These are phyloP conservation scores for Lepus europaeus DNA, from an alignment of 2,113 vertebrate species.

Conservation along the genomic window DNA sequence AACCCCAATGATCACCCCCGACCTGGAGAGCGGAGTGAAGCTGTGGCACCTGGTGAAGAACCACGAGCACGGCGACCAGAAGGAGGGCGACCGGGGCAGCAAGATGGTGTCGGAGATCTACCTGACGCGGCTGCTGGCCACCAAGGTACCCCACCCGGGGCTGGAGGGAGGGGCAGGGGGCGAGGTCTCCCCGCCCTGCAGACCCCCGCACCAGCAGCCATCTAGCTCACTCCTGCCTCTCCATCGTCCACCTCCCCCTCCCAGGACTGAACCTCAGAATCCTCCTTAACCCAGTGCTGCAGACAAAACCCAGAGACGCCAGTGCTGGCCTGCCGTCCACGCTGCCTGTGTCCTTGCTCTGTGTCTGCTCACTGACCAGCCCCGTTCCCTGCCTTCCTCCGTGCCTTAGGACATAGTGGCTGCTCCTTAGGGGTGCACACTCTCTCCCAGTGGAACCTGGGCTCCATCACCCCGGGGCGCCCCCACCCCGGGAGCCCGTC, in stretches of 20 bases:
- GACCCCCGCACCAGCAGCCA: too few species aligned
- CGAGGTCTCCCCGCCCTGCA: too few species aligned
- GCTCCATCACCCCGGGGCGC: too few species aligned
- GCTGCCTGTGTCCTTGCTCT: background rate
- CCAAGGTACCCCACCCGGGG: slow-evolving; percentile 90
- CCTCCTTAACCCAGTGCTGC: background rate
- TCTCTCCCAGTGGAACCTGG: too few species aligned
- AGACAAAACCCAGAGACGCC: background rate
- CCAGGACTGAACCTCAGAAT: background rate
- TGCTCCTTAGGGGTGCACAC: background rate
- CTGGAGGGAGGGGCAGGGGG: too few species aligned
- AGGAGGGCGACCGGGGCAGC: slow-evolving; percentile 98
- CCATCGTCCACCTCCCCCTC: rapidly evolving
- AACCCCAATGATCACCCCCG: slow-evolving; percentile 98
- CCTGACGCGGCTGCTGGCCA: slow-evolving; percentile 96
- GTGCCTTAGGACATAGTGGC: background rate
- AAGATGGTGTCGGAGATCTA: slow-evolving; percentile 99
- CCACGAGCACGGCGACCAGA: slow-evolving; percentile 98
- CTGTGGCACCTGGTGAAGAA: slow-evolving; percentile 99
- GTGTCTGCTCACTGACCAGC: background rate
- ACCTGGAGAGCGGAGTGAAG: slow-evolving; percentile 97
- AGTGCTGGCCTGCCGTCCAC: background rate
- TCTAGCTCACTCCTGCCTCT: background rate
- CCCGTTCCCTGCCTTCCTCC: background rate
- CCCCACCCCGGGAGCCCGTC: background rate